Base-by-base conservation (phyloP, 2,797 vertebrate genomes). In the Amblyraja radiata region DNA sequence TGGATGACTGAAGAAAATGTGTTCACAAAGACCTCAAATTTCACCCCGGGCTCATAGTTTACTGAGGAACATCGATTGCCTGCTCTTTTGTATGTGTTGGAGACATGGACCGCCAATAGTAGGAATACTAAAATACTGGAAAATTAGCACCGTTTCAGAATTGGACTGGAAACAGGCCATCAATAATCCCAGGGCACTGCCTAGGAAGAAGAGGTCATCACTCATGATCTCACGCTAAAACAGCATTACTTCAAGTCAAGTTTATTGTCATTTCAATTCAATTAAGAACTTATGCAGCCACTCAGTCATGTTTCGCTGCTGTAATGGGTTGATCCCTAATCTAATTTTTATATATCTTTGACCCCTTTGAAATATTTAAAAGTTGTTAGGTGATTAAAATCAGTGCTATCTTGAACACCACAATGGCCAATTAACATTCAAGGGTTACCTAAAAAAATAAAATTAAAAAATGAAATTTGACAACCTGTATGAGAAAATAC, bases 341-440 rank as follows among this genome's bases (percentile, higher is more conserved):
- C 61, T 65, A 88, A n/a, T 65, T 88, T 90, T 90, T 54, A 84
- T 61, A 84, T 63, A 28, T 84, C 10, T 61, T 61, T 81, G 21
- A 83, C 80, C 54, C 7, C 46, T 61, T 23, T 84, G n/a, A 3
- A 61, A 11, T 61, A 84, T 84, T 65, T 73, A 73, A 91, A 71
- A 91, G 88, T 71, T 63, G 65, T 90, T 39, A 46, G 10, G 23
- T 84, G 58, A 63, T 84, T 84, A 71, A 71, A 73, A 71, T 90
- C 36, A 90, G 13, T 68, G 32, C 21, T 39, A 39, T 71, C n/a
- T 73, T 71, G 88, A 36, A 90, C 73, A 32, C 65, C 13, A 23
- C 65, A 90, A 73, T 39, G 32, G 65, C 25, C 8, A 11, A 18
- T 73, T 32, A 91, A 39, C 16, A 91, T 46, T 36, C 88, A 91